These are phyloP conservation scores for Phrynosoma blainvillii DNA, from an alignment of 2,113 vertebrate species.

Conservation along the genomic window DNA sequence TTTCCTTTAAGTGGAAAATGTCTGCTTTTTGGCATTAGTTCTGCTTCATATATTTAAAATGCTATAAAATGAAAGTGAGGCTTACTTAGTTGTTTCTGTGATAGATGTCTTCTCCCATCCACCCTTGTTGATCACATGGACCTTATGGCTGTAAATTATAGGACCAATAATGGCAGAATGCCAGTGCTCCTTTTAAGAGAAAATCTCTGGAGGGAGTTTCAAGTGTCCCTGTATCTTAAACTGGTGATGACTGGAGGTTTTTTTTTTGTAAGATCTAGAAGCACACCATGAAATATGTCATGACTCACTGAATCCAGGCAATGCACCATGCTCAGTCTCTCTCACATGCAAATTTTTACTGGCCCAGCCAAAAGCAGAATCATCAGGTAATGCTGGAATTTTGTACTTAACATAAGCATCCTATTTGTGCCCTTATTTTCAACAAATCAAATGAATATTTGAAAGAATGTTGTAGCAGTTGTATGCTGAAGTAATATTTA, in stretches of 20 bases:
- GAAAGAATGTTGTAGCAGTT: neutral
- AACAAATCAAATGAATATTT: neutral
- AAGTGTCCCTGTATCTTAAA: neutral
- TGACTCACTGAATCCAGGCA: neutral
- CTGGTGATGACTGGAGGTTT: neutral
- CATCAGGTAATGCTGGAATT: neutral
- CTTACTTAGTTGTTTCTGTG: constrained; percentile 55
- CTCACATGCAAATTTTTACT: neutral
- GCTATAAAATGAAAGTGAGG: constrained; percentile 52
- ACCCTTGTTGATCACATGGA: constrained; percentile 14
- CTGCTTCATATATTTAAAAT: constrained; percentile 39
- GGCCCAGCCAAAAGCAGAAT: neutral
- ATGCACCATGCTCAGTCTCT: neutral
- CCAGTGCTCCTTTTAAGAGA: neutral
- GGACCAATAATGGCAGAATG: constrained; percentile 12
- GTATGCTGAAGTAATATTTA: neutral
- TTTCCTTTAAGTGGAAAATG: constrained; percentile 41
- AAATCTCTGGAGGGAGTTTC: neutral
- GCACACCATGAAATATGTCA: neutral
- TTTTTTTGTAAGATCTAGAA: neutral
- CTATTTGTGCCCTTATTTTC: neutral
- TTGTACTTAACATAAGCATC: neutral
- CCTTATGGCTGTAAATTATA: constrained; percentile 14
- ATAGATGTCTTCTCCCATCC: constrained; percentile 20
- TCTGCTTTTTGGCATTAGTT: constrained; percentile 44